phyloP scores from a whole-genome alignment of 1,140 invertebrate species.

The Drosophila prosaltans region DNA sequence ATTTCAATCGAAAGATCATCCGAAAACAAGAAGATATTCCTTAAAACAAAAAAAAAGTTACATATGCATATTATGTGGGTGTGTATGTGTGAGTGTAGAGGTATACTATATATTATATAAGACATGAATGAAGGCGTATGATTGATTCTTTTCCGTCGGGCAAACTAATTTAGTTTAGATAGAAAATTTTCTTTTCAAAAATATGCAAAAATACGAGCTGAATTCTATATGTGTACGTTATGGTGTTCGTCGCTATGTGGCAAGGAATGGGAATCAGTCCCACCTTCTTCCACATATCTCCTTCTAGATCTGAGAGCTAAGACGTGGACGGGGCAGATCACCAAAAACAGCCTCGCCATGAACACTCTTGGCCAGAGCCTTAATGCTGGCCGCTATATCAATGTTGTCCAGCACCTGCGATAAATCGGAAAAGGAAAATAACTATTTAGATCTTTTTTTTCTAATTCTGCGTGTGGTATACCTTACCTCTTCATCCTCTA shows the following conservation, averaged over 20 bases:
- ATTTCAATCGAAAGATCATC: constrained; percentile 74
- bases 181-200: constrained; percentile 47
- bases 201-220: constrained; percentile 56
- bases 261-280: background rate
- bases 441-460: background rate
- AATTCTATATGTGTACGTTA: constrained; percentile 66
- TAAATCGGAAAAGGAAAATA: background rate
- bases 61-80: constrained; percentile 34
- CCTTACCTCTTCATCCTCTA: constrained; percentile 69
- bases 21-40: constrained; percentile 45
- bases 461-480: background rate
- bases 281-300: constrained; percentile 12
- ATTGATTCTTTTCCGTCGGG: constrained; percentile 54
- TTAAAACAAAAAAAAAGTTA: constrained; percentile 57
- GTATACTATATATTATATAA: constrained; percentile 19
- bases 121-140: constrained; percentile 57
- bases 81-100: background rate
- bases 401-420: constrained; percentile 80
- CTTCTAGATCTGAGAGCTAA: constrained; percentile 90
- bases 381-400: constrained; percentile 94
- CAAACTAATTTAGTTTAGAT: constrained; percentile 77
- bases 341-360: constrained; percentile 93
- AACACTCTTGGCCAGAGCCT: constrained; percentile 92
- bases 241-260: constrained; percentile 38
- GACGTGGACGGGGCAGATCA: constrained; percentile 91